A percentile compares a stretch with the other conserved stretches of the same genome.
phyloP scores from a whole-genome alignment of 2,888 invertebrate species.

The Megalurothrips usitatus region DNA sequence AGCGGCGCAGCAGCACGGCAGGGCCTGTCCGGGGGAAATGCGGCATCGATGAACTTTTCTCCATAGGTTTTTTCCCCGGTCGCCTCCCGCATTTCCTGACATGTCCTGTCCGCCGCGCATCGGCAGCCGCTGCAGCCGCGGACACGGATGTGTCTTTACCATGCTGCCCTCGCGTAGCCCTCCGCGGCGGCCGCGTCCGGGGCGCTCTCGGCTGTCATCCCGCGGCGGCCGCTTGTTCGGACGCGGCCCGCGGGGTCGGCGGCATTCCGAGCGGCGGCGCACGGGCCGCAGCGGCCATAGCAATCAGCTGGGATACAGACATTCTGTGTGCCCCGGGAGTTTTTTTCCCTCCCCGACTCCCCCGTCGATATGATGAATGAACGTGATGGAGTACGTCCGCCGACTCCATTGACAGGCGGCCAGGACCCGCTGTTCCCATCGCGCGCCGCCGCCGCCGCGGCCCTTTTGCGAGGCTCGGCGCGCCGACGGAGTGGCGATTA shows the following conservation, averaged over 20 bases:
- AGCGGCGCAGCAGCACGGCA: not conserved
- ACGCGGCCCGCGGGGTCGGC: not conserved
- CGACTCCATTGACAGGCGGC: not conserved
- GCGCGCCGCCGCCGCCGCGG: not conserved
- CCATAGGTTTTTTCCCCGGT: not conserved
- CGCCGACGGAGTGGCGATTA: no score
- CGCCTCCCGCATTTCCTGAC: not conserved
- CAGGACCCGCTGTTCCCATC: not conserved
- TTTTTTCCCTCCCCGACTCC: not conserved
- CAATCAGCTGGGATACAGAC: conserved; percentile 8
- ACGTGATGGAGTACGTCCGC: not conserved
- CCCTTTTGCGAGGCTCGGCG: not conserved
- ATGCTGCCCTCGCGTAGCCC: no score
- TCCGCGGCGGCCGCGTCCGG: no score
- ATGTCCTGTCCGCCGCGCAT: not conserved
- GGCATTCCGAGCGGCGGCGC: not conserved
- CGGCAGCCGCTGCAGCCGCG: not conserved
- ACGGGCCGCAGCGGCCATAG: conserved; percentile 14
- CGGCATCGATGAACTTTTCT: not conserved
- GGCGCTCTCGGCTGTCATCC: no score
- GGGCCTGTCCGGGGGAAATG: no score
- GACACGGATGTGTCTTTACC: not conserved
- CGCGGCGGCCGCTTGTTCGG: no score
- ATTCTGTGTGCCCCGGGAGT: not conserved
- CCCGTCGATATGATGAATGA: conserved; percentile 10